Percentiles rank a stretch among this genome's conserved stretches.
These are phyloP conservation scores for Polydesmus complanatus DNA, from an alignment of 2,888 invertebrate species.

Conservation along the genomic window DNA sequence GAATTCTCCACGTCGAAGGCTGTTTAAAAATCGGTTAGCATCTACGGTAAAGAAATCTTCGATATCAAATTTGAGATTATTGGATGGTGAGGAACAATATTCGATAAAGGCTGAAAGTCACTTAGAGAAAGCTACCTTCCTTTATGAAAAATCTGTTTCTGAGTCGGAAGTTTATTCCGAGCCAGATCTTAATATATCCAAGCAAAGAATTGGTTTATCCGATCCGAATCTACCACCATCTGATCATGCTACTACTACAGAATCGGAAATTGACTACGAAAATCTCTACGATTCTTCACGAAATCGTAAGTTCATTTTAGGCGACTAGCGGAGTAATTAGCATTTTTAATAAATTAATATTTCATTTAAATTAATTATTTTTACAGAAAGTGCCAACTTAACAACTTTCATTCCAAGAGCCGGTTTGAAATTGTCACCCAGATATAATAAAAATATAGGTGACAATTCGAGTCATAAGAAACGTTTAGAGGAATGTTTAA, in stretches of 20 bases:
- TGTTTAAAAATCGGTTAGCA: too few relatives aligned
- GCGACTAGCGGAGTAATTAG: too few relatives aligned
- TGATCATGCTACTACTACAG: background rate
- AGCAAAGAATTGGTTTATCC: slow-evolving; percentile 8
- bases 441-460: too few relatives aligned
- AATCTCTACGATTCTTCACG: too few relatives aligned
- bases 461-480: too few relatives aligned
- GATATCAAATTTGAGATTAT: background rate
- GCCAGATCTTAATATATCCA: slow-evolving; percentile 47
- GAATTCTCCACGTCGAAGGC: background rate
- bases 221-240: background rate
- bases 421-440: too few relatives aligned
- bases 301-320: too few relatives aligned
- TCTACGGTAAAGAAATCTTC: background rate
- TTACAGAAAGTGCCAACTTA: too few relatives aligned
- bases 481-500: background rate
- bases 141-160: slow-evolving; percentile 28
- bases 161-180: slow-evolving; percentile 81
- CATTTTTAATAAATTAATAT: too few relatives aligned
- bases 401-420: too few relatives aligned
- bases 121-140: background rate
- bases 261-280: background rate
- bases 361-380: too few relatives aligned
- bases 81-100: too few relatives aligned
- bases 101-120: background rate